Conservation (phyloP, 2,888 invertebrate species). For the Ophion costatus region DNA sequence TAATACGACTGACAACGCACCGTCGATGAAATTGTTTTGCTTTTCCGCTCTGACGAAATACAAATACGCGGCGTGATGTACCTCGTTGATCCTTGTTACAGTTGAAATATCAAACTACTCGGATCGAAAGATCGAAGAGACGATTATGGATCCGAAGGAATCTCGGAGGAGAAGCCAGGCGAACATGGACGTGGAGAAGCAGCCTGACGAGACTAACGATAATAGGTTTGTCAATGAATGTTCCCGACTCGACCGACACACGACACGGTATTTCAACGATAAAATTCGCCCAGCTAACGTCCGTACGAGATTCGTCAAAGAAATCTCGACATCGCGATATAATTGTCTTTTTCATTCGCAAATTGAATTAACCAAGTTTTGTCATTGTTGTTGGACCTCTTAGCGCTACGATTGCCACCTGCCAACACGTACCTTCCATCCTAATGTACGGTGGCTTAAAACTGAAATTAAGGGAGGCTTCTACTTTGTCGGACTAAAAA, state of each 20-base stretch:
- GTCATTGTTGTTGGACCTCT: not conserved
- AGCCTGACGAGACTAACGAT: slow-evolving; percentile 55
- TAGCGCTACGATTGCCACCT: not conserved
- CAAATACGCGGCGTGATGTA: slow-evolving; percentile 12
- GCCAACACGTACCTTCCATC: not conserved
- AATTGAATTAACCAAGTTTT: not conserved
- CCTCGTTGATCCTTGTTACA: slow-evolving; percentile 26
- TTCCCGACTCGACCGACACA: not conserved
- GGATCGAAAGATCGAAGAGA: slow-evolving; percentile 38
- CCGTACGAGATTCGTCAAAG: not conserved
- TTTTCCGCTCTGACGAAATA: not conserved
- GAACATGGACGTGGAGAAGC: slow-evolving; percentile 54
- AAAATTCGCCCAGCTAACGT: not conserved
- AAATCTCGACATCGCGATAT: not conserved
- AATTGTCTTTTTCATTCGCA: not conserved
- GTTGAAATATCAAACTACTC: not conserved
- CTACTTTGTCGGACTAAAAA: no score
- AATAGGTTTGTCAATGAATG: slow-evolving; percentile 49
- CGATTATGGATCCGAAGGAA: slow-evolving; percentile 60
- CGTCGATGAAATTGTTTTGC: not conserved
- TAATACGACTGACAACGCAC: slow-evolving; percentile 34
- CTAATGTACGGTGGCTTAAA: not conserved
- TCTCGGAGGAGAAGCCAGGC: slow-evolving; percentile 48
- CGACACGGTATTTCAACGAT: not conserved
- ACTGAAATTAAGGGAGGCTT: not conserved